phyloP scores from a whole-genome alignment of 2,113 vertebrate genomes.

The Mirounga angustirostris region DNA sequence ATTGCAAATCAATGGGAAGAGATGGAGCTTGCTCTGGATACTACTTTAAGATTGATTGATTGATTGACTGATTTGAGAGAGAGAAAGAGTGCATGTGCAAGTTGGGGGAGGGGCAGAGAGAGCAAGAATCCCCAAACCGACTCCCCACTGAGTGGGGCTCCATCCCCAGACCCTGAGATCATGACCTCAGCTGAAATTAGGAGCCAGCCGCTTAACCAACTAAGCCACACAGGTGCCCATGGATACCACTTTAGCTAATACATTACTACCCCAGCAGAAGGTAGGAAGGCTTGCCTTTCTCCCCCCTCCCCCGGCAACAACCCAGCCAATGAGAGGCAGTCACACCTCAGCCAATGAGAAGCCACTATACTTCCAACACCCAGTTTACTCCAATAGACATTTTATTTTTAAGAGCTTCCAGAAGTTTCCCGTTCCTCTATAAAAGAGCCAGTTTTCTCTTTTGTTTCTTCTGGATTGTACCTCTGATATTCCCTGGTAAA shows the following conservation, averaged over 20 bases:
- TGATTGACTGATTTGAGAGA: not conserved
- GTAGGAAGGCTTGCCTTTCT: not conserved
- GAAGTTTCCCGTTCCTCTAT: not conserved
- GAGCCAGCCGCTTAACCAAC: not conserved
- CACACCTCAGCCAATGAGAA: not conserved
- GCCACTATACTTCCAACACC: not conserved
- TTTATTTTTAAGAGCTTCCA: not conserved
- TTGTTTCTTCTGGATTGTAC: not conserved
- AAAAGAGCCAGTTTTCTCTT: not conserved
- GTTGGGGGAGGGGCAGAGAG: not conserved
- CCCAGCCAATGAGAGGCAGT: not conserved
- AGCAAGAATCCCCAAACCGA: not conserved
- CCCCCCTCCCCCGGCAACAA: not conserved
- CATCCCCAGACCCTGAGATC: not conserved
- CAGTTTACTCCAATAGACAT: not conserved
- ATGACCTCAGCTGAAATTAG: not conserved
- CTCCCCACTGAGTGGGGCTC: not conserved
- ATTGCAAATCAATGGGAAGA: not conserved
- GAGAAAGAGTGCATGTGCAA: not conserved
- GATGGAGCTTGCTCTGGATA: not conserved
- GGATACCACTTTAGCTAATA: not conserved
- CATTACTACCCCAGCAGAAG: not conserved
- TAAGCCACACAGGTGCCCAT: not conserved
- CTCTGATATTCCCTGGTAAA: not conserved
- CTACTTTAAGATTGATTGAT: not conserved